Base-by-base conservation (phyloP, 2,797 vertebrate species). In the Podarcis lilfordi region DNA sequence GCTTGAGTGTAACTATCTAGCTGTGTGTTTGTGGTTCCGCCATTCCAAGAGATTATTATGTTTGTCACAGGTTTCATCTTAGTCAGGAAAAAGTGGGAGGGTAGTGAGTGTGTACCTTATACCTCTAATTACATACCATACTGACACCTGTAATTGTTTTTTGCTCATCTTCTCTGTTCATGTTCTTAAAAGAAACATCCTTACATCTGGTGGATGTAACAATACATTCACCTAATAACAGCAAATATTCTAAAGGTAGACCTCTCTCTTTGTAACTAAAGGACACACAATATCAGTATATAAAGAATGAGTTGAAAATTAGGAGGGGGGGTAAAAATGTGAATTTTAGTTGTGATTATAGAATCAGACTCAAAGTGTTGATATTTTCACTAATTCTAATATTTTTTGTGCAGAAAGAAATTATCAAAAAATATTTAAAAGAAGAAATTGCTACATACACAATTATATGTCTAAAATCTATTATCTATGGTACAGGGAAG, bases 371-470 rank as follows among this genome's bases (percentile, higher is more conserved):
- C 50, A 50, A 50, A 50, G 50, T 50, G 50, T 50, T 50, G 50
- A 55, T 55, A 55, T 55, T 55, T 55, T 55, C 50, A 55, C 6
- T 50, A 69, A n/a, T 66, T 84, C 85, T 35, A 61, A 23, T n/a
- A 86, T 82, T 88, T 88, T 85, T 81, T 87, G 90, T 86, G 37
- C 32, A 88, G 66, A 88, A 0, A 64, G 15, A 5, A 61, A 80
- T 25, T 59, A 80, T 71, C 23, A 59, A 80, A 72, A 29, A 75
- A 21, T 13, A 50, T 50, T 50, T 50, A 61, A 61, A 61, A 19
- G 11, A 43, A 37, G 17, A 61, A 59, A 74, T 32, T 75, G 19
- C 1, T 35, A 9, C 25, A 61, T 29, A 37, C 15, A 37, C n/a
- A 64, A 61, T 61, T 40, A 61, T 61, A 68, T 80, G n/a, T 80